Base-by-base conservation (phyloP, 2,113 vertebrate species). In the Corythoichthys intestinalis region DNA sequence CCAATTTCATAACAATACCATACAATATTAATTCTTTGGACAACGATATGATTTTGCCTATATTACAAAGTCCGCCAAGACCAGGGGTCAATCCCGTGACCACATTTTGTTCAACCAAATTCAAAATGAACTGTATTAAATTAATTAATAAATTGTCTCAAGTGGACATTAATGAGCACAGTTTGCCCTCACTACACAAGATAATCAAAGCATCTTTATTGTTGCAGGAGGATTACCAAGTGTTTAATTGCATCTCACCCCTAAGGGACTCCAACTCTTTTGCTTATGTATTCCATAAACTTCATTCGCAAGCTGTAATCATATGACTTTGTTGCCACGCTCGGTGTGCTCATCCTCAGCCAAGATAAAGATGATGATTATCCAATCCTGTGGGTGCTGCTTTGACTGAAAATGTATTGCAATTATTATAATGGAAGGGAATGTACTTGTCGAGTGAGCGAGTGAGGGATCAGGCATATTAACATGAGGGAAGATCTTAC, bases 191-290 rank as follows among this genome's bases (percentile, higher is more conserved):
- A 44, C 4, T 14, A 34, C 11, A 35, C 59, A 69, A 34, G 6
- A 59, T 37, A 14, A 20, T 49, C 38, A n/a, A 47, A 41, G 14
- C 48, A n/a, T 52, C 38, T 38, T 3, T 47, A 64, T 61, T 66
- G 20, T 60, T 47, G 49, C 80, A 83, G 77, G 69, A 70, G 76
- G 75, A 80, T 81, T 78, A 80, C 46, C 14, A 52, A 41, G 57
- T 69, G 56, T 73, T 67, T 67, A 66, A 77, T 76, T 80, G 62
- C 11, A 17, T 63, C 20, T 54, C 60, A n/a, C 63, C 57, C 49
- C 37, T 28, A 28, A 13, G 11, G 39, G 72, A 67, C 47, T 76
- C 71, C 13, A 61, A 47, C 53, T 44, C 50, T 34, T 14, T 65
- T 35, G 52, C 37, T 46, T 50, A 71, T 53, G 17, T 28, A 14